Evolutionary conservation across 2,888 invertebrate species (phyloP), one percentile per base, ranked within the genome.

Genomic region (Ectropis crepuscularia): DNA sequence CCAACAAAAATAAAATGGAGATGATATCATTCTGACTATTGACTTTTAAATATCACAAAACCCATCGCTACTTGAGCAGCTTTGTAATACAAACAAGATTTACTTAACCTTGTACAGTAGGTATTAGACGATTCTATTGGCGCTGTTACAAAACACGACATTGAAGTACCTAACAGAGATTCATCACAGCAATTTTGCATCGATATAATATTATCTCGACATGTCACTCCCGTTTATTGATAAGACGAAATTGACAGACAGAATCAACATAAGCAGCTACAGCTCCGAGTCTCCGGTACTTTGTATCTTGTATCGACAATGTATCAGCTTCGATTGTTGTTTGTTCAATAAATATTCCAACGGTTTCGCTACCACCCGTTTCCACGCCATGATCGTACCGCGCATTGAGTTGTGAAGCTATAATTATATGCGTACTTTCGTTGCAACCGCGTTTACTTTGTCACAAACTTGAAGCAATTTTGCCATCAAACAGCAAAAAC

Each of bases 401-500:
- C 11, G 6, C 28, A 38, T 48, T 53, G 43, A n/a, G 16, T 41
- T 53, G 47, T 42, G n/a, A 42, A 43, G 16, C 42, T 42, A 42
- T 46, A 41, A 51, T 46, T 47, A 53, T 48, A 48, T 36, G 38
- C 36, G 46, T 47, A 16, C 50, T 41, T 16, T 42, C 41, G 8
- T 41, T n/a, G 10, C 43, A 50, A 53, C 38, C 36, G 11, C 54
- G 46, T 59, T 50, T 63, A 59, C 59, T 43, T 59, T 59, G 61
- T 53, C 48, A 45, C 65, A 57, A 38, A 47, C 48, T 9, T 49
- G 48, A 36, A 59, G 57, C 61, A 66, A 64, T 63, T 66, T 63
- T 54, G 38, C 55, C 50, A 60, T 60, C 60, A 65, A 67, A 59
- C 59, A 68, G 61, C 62, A 61, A 65, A 66, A 68, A 65, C 67